Evolutionary conservation across 2,113 vertebrate genomes (phyloP).

Genomic region (Brachyhypopomus gauderio): DNA sequence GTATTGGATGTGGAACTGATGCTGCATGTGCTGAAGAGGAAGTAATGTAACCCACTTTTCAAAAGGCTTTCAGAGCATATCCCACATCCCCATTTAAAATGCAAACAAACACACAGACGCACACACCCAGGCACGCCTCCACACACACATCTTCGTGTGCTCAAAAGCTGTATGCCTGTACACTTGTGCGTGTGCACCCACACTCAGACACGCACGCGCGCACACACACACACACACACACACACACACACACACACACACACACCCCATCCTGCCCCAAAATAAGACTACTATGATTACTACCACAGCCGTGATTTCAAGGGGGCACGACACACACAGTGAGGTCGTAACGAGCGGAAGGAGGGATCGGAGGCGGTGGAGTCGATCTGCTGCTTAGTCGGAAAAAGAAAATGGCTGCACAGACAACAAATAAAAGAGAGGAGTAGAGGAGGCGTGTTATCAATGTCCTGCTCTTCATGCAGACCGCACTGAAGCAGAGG

Average conservation of each 20-base stretch:
- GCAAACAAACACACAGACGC: constrained; percentile 4
- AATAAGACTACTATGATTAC: constrained; percentile 61
- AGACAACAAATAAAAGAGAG: constrained; percentile 48
- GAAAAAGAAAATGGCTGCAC: constrained; percentile 48
- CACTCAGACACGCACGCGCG: no score
- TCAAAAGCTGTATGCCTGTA: no score
- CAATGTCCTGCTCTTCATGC: constrained; percentile 71
- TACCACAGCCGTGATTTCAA: constrained; percentile 60
- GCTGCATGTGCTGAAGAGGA: constrained; percentile 43
- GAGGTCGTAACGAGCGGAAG: constrained; percentile 57
- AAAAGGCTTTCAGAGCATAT: constrained; percentile 36
- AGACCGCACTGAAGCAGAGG: constrained; percentile 61
- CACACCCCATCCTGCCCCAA: not conserved
- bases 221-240: not conserved
- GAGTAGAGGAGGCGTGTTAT: constrained; percentile 53
- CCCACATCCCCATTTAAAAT: constrained; percentile 9
- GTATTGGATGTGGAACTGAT: constrained; percentile 4
- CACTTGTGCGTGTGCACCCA: no score
- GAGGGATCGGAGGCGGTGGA: constrained; percentile 31
- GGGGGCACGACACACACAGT: constrained; percentile 59
- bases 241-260: constrained; percentile 9
- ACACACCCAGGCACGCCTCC: not conserved
- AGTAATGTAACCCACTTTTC: constrained; percentile 68
- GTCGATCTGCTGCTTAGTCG: constrained; percentile 48
- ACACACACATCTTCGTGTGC: not conserved